Conservation (phyloP, 2,797 vertebrate species). For the Hydrocynus forskahlii region DNA sequence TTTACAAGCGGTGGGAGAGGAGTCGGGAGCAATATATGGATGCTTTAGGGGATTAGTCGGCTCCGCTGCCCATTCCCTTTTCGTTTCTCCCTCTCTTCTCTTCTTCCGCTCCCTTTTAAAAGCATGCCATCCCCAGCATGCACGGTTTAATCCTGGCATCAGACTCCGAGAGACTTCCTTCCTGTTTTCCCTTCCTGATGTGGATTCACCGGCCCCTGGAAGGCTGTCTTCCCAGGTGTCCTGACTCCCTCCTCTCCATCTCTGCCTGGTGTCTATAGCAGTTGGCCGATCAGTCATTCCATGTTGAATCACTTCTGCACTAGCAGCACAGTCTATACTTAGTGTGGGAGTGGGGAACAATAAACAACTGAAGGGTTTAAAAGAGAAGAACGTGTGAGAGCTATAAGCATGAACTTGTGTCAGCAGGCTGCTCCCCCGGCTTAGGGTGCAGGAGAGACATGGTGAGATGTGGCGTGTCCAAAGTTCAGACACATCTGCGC, state of each 20-base stretch:
- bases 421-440: slow-evolving; percentile 69
- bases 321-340: slow-evolving; percentile 57
- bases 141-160: slow-evolving; percentile 70
- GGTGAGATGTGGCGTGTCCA: slow-evolving; percentile 70
- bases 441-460: slow-evolving; percentile 59
- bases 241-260: not conserved
- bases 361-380: slow-evolving; percentile 69
- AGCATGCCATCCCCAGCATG: slow-evolving; percentile 75
- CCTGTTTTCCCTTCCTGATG: slow-evolving; percentile 66
- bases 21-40: slow-evolving; percentile 77
- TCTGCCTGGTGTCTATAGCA: slow-evolving; percentile 32
- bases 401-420: slow-evolving; percentile 74
- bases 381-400: slow-evolving; percentile 68
- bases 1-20: slow-evolving; percentile 75
- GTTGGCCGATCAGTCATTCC: not conserved
- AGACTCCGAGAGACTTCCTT: slow-evolving; percentile 65
- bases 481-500: slow-evolving; percentile 68
- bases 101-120: slow-evolving; percentile 67
- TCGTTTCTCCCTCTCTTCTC: slow-evolving; percentile 60
- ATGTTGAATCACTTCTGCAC: not conserved
- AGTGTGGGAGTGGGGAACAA: slow-evolving; percentile 71
- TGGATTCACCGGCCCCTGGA: slow-evolving; percentile 55
- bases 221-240: slow-evolving; percentile 33
- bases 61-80: slow-evolving; percentile 61
- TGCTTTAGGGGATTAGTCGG: slow-evolving; percentile 79